A percentile compares a stretch with the other conserved stretches of the same genome.
phyloP scores from a whole-genome alignment of 2,797 vertebrate species.

The Cirrhinus mrigala region DNA sequence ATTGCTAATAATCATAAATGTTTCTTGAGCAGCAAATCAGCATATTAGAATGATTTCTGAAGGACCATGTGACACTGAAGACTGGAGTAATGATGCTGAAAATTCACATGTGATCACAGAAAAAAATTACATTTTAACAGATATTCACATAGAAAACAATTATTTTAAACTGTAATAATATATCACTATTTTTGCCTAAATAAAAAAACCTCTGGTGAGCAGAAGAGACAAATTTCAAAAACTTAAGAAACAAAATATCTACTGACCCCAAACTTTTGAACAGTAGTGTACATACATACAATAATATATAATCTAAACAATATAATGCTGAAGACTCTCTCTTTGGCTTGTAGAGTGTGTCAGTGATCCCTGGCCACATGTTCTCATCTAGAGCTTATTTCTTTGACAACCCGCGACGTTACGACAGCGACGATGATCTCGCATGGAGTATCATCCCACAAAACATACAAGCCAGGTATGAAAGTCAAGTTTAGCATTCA shows the following conservation, averaged over 20 bases:
- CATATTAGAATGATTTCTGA: too few relatives aligned
- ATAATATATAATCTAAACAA: background rate
- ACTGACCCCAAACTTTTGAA: background rate
- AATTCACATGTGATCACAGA: too few relatives aligned
- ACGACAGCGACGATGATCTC: slow-evolving; percentile 94
- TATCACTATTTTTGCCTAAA: too few relatives aligned
- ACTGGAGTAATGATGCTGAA: too few relatives aligned
- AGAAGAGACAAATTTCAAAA: background rate
- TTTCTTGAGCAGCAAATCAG: too few relatives aligned
- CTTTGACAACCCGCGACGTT: slow-evolving; percentile 97
- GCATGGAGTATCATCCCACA: slow-evolving; percentile 93
- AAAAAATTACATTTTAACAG: too few relatives aligned
- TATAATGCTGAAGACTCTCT: background rate
- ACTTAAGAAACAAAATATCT: background rate
- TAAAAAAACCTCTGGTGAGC: background rate
- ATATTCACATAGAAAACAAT: too few relatives aligned
- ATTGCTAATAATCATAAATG: too few relatives aligned
- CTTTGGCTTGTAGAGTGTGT: slow-evolving; percentile 69
- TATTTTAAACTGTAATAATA: too few relatives aligned
- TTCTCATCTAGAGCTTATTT: slow-evolving; percentile 93
- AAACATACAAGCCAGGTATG: slow-evolving; percentile 88
- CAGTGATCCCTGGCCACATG: slow-evolving; percentile 86
- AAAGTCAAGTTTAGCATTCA: background rate
- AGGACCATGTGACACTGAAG: too few relatives aligned
- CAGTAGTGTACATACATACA: too few relatives aligned